phyloP scores from a whole-genome alignment of 2,888 invertebrate genomes.

The Pammene aurita region DNA sequence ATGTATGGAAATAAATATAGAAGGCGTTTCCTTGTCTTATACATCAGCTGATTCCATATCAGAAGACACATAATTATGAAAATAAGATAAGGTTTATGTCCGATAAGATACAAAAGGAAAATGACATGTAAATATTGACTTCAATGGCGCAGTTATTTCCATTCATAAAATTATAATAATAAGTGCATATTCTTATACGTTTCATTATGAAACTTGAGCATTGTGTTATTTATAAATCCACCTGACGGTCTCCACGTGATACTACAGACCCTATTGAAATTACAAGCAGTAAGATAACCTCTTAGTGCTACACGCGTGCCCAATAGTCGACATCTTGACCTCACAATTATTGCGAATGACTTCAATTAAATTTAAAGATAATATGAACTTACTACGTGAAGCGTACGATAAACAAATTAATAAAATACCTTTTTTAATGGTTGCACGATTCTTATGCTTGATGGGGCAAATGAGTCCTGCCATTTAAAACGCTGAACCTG shows the following conservation, averaged over 20 bases:
- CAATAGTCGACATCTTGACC: no score
- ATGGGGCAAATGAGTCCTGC: no score
- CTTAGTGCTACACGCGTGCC: no score
- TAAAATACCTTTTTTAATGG: no score
- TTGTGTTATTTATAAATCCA: neutral
- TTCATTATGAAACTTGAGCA: neutral
- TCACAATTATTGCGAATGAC: no score
- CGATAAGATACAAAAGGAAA: constrained; percentile 28
- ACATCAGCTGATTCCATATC: constrained; percentile 22
- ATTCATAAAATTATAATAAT: constrained; percentile 10
- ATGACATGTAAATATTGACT: constrained; percentile 14
- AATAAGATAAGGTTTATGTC: constrained; percentile 13
- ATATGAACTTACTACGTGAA: no score
- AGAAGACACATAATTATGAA: constrained; percentile 30
- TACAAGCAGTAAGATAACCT: no score
- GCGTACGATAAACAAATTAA: no score
- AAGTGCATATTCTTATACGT: neutral
- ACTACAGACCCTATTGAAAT: neutral
- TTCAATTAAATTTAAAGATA: no score
- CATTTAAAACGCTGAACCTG: no score
- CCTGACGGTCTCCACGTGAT: neutral
- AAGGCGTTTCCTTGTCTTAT: neutral
- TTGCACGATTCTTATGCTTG: no score
- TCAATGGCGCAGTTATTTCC: constrained; percentile 8
- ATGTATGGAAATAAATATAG: neutral